Evolutionary conservation across 1,140 invertebrate species (phyloP), one percentile per base, ranked within the genome.

Genomic region (Xylocopa sonorina): DNA sequence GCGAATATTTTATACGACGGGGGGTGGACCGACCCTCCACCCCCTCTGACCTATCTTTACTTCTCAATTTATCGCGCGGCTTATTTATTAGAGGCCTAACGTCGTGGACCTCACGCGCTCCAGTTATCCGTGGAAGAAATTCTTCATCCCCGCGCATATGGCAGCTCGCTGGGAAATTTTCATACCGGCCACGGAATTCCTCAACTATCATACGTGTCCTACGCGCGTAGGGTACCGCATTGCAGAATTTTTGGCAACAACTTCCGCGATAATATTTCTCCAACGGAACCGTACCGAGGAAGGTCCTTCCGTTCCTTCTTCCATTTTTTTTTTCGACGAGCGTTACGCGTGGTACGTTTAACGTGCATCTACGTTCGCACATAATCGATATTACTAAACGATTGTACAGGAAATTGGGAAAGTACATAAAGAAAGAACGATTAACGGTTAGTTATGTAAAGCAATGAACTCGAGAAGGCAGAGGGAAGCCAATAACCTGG

Each of bases 1-100:
- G 85, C 85, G 88, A 91, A 91, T 92, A 92, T 92, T 92, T 92
- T 91, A 91, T 88, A 84, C 87, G 80, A 84, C 77, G 76, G 68
- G 58, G 71, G 76, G 68, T 53, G 71, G 78, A 83, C 80, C 57
- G 75, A n/a, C 71, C 60, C 72, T n/a, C n/a, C n/a, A n/a, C 68
- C 38, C 72, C 34, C 64, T 60, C 41, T 71, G 53, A 71, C 18
- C 75, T 50, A 71, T 9, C 57, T 64, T 51, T 58, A 14, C 57
- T 50, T 38, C 24, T 46, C 73, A 76, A 86, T 86, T 86, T 86
- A 83, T 83, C 34, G 68, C 72, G 7, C 24, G 74, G 76, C 73
- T 68, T 86, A 89, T 85, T 89, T 89, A 84, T 86, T 83, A 66
- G 55, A 62, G 53, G 48, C 43, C 67, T 34, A 58, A 71, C 58